Base-by-base conservation (phyloP, 2,797 vertebrate genomes). In the Sphenopsis melanotis region DNA sequence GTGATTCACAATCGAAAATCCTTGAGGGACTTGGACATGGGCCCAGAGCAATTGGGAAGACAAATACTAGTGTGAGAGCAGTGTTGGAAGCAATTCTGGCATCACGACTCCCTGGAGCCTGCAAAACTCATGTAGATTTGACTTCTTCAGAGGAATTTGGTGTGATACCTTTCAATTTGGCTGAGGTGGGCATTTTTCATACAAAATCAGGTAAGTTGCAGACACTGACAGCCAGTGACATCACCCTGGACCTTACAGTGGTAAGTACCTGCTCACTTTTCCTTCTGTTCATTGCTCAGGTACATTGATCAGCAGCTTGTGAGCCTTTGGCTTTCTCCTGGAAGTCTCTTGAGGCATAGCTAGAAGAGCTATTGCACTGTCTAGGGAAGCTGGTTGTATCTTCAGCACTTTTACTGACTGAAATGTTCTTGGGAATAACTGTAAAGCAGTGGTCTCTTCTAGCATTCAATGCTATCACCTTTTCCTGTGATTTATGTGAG, bases 211-310 rank as follows among this genome's bases (percentile, higher is more conserved):
- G 12, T 30, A n/a, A 6, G 18, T 6, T 32, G 53, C 26, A 49
- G 42, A 18, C 5, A 11, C 0, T 30, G 64, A 15, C 49, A 74
- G 78, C 12, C 32, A 30, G 34, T 6, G 24, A 32, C 64, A 52
- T 46, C 30, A 3, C 34, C 15, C 15, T 21, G 46, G 49, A 64
- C 75, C 42, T 70, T n/a, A 26, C 53, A 4, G 15, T 11, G 60
- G 30, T 92, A 39, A 94, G 87, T 75, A 85, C 46, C 61, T 65
- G 29, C 12, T 71, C 26, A 12, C 4, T 53, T 90, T 79, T 74
- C 32, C 34, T 80, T 52, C 61, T 10, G 1, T 34, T 82, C 1
- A 0, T 34, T 13, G 32, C 23, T 70, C 10, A n/a, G 18, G 11
- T 32, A 56, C 26, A 2, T 59, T 60, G 37, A 89, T n/a, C 34